Evolutionary conservation across 2,113 vertebrate genomes (phyloP).

Genomic region (Perca fluviatilis): DNA sequence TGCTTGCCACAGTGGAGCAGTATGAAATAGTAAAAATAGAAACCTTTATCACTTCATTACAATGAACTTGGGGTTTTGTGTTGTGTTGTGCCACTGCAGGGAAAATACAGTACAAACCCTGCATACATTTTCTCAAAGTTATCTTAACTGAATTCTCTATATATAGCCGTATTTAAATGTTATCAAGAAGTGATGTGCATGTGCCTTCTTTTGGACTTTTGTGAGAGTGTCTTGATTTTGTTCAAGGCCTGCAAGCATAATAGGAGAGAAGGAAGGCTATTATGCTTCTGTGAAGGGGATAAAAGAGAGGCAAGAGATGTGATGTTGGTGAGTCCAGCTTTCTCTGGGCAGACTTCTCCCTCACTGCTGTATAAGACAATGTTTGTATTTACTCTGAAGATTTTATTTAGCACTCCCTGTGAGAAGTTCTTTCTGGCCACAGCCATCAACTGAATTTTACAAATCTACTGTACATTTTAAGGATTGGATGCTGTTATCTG

Average conservation of each 20-base stretch:
- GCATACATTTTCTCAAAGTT: too few relatives aligned
- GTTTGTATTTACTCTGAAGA: background rate
- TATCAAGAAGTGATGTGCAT: background rate
- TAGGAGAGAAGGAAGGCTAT: background rate
- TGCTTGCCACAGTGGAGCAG: background rate
- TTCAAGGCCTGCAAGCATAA: background rate
- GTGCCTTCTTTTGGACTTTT: background rate
- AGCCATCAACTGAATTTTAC: background rate
- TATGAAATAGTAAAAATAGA: constrained; percentile 15
- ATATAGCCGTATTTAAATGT: background rate
- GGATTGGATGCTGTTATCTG: background rate
- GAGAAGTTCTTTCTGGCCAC: background rate
- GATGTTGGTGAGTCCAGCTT: background rate
- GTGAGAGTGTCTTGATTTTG: background rate
- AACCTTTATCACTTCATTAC: constrained; percentile 5
- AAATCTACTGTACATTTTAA: background rate
- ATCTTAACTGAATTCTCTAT: too few relatives aligned
- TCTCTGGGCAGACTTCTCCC: background rate
- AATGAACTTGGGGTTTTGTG: constrained; percentile 2
- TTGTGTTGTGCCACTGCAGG: background rate
- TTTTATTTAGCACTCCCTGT: background rate
- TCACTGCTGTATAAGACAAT: background rate
- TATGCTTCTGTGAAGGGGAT: background rate
- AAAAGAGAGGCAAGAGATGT: background rate
- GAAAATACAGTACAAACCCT: background rate